These are phyloP conservation scores for Saturnia pavonia DNA, from an alignment of 2,888 invertebrate species.

Conservation along the genomic window DNA sequence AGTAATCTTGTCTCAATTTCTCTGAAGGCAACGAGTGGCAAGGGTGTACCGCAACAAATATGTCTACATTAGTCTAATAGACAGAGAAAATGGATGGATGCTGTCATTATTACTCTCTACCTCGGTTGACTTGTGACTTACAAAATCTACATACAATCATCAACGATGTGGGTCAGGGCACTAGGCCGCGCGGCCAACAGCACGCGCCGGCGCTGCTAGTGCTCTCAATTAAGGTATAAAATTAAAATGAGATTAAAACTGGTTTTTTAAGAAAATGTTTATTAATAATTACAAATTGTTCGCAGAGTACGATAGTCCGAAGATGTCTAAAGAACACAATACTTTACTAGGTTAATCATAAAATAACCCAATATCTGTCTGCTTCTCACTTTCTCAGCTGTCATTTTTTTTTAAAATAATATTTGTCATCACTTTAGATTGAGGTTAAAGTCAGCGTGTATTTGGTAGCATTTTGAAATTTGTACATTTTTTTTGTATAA, in stretches of 20 bases:
- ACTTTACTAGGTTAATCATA: neutral
- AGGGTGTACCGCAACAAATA: slow-evolving; percentile 44
- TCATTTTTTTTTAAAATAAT: no score
- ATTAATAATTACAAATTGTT: neutral
- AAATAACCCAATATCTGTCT: neutral
- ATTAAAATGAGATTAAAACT: neutral
- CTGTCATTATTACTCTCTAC: slow-evolving; percentile 66
- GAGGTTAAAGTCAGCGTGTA: no score
- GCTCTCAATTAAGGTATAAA: slow-evolving; percentile 1
- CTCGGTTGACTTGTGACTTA: slow-evolving; percentile 72
- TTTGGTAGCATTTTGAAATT: no score
- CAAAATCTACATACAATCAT: slow-evolving; percentile 81
- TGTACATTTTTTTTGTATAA: no score
- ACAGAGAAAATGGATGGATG: slow-evolving; percentile 72
- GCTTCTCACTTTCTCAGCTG: no score
- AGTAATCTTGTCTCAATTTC: slow-evolving; percentile 73
- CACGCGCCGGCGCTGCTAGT: slow-evolving; percentile 18
- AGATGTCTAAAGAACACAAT: neutral
- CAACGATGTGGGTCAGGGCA: slow-evolving; percentile 74
- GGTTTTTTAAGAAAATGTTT: neutral
- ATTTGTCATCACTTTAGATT: no score
- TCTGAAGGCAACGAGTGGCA: slow-evolving; percentile 45
- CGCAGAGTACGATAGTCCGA: neutral
- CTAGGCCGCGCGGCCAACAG: slow-evolving; percentile 62
- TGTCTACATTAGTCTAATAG: slow-evolving; percentile 52